Base-by-base conservation (phyloP, 2,113 vertebrate genomes). In the Trichechus manatus region DNA sequence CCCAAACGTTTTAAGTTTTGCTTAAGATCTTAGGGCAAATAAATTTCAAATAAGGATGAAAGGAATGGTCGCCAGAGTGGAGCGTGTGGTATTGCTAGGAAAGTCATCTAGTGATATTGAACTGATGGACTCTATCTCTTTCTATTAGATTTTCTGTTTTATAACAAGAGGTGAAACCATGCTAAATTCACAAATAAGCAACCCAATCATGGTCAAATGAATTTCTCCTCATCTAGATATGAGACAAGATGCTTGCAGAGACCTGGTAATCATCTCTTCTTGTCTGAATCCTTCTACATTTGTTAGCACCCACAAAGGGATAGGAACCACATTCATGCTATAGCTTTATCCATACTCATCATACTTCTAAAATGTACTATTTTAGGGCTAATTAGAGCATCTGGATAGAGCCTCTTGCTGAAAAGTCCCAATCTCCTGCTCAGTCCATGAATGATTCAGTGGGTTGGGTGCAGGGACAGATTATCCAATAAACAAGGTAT, bases 21-120 rank as follows among this genome's bases (percentile, higher is more conserved):
- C 29, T 77, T 53, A 97, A 88, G 89, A 39, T n/a, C 96, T 86
- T 72, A 87, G 42, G 31, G 25, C 20, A 72, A n/a, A 53, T 47
- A 44, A 42, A 39, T 68, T 39, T 17, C 25, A 80, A 23, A 31
- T 29, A 29, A 84, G 63, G 33, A 9, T 25, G 31, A 56, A 13
- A 25, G 47, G 1, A 83, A 19, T 29, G 63, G 25, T 9, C 77
- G 31, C 44, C 13, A n/a, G 29, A 15, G 0, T 23, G 3, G n/a
- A 91, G 61, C 20, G 7, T 0, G 5, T 11, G 22, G 5, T 1
- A 0, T 5, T 56, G 3, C 23, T 27, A 2, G 89, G 79, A 78
- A 74, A 91, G 25, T 11, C 23, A 77, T 27, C 0, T 27, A 81
- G 19, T 17, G 44, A 19, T 15, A 9, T 19, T 1, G 0, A 53